phyloP scores from a whole-genome alignment of 2,888 invertebrate species.

The Mesopsocus fuscifrons region DNA sequence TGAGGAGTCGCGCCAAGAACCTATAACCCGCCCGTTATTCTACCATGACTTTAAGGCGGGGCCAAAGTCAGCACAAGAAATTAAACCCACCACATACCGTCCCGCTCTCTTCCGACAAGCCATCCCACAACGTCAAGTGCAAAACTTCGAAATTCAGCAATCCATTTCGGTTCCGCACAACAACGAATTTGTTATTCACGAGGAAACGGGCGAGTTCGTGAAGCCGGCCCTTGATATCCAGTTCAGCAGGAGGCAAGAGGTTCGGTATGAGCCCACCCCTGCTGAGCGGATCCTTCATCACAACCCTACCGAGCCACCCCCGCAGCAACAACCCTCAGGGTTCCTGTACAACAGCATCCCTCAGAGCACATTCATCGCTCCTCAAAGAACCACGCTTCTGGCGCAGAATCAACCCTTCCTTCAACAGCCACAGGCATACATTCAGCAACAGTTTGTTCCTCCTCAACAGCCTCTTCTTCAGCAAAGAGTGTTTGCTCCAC shows the following conservation, averaged over 20 bases:
- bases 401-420: not conserved
- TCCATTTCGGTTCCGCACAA: conserved; percentile 5
- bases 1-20: not conserved
- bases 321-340: no score
- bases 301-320: conserved; percentile 1
- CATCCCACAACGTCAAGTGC: not conserved
- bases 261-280: conserved; percentile 3
- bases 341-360: not conserved
- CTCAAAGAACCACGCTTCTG: not conserved
- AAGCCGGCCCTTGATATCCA: not conserved
- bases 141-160: conserved; percentile 5
- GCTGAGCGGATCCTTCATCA: conserved; percentile 4
- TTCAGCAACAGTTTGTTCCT: not conserved
- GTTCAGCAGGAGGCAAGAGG: conserved; percentile 1
- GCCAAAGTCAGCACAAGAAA: not conserved
- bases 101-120: not conserved
- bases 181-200: conserved; percentile 7
- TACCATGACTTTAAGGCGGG: conserved; percentile 3
- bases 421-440: not conserved
- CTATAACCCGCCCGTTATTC: not conserved
- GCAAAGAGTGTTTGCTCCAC: not conserved
- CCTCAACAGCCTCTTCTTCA: not conserved
- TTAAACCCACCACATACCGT: conserved; percentile 1
- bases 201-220: conserved; percentile 6
- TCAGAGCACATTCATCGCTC: not conserved